A percentile compares a stretch with the other conserved stretches of the same genome.
Evolutionary conservation across 1,140 invertebrate genomes (phyloP).

Genomic region (Bombus polaris): DNA sequence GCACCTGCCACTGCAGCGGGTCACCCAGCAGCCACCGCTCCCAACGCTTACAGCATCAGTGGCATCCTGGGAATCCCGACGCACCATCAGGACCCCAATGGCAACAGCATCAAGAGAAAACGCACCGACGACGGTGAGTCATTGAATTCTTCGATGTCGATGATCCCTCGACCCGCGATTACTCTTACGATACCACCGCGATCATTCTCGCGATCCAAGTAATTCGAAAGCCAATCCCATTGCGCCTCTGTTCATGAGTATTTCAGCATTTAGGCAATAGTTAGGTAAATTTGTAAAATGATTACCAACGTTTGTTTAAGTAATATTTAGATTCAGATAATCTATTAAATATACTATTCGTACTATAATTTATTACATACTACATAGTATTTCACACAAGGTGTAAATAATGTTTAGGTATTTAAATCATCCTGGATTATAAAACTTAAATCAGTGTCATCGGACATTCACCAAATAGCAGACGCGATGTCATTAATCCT

Average conservation of each 20-base stretch:
- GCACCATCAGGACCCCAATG: slow-evolving; percentile 89
- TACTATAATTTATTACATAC: no score
- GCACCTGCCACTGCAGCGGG: slow-evolving; percentile 85
- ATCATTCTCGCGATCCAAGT: slow-evolving; percentile 3
- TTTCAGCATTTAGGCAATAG: background rate
- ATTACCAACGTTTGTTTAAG: no score
- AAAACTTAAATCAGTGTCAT: no score
- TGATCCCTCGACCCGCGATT: slow-evolving; percentile 25
- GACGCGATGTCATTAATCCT: no score
- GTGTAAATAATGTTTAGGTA: no score
- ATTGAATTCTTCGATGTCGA: slow-evolving; percentile 33
- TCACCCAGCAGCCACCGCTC: slow-evolving; percentile 79
- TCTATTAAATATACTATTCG: no score
- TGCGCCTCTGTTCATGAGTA: background rate
- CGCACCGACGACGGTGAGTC: slow-evolving; percentile 87
- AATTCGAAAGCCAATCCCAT: background rate
- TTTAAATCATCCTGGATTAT: no score
- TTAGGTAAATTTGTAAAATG: background rate
- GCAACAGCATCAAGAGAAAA: slow-evolving; percentile 89
- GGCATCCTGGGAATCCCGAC: slow-evolving; percentile 94
- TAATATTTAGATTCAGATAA: no score
- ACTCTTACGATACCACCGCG: background rate
- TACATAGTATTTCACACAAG: no score
- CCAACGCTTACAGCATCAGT: slow-evolving; percentile 94
- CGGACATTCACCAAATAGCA: no score